Conservation (phyloP, 2,888 invertebrate genomes). For the Drosophila tanythrix region DNA sequence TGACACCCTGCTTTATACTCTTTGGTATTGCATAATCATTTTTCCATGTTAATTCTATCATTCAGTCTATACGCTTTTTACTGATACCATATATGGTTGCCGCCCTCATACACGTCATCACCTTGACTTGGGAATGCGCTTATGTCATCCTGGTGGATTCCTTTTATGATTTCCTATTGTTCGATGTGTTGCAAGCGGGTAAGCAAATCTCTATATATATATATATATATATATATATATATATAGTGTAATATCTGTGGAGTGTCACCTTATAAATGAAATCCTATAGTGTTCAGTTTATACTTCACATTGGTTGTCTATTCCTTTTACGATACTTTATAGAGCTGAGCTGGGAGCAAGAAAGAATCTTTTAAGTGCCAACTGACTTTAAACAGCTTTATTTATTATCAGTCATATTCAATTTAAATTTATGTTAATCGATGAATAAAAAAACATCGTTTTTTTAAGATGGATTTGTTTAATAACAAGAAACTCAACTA, state of each 20-base stretch:
- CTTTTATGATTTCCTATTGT: slow-evolving; percentile 54
- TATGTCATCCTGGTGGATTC: slow-evolving; percentile 30
- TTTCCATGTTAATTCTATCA: too few species aligned
- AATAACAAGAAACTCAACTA: slow-evolving; percentile 29
- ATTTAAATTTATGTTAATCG: neutral
- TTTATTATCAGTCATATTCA: neutral
- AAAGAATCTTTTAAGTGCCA: neutral
- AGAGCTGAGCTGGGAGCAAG: neutral
- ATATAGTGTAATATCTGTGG: neutral
- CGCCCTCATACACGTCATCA: slow-evolving; percentile 40
- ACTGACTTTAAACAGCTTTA: neutral
- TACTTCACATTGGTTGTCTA: slow-evolving; percentile 67
- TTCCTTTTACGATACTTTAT: slow-evolving; percentile 50
- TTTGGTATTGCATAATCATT: neutral
- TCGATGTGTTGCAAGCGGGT: slow-evolving; percentile 61
- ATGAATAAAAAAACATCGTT: neutral
- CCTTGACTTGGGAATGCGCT: slow-evolving; percentile 42
- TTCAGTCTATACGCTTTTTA: slow-evolving; percentile 42
- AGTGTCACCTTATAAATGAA: neutral
- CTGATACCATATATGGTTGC: slow-evolving; percentile 58
- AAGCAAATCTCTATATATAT: neutral
- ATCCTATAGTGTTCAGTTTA: slow-evolving; percentile 43
- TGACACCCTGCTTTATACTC: neutral
- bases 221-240: neutral
- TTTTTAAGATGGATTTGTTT: slow-evolving; percentile 26